phyloP scores from a whole-genome alignment of 2,888 invertebrate genomes.

The Atrina japonica region DNA sequence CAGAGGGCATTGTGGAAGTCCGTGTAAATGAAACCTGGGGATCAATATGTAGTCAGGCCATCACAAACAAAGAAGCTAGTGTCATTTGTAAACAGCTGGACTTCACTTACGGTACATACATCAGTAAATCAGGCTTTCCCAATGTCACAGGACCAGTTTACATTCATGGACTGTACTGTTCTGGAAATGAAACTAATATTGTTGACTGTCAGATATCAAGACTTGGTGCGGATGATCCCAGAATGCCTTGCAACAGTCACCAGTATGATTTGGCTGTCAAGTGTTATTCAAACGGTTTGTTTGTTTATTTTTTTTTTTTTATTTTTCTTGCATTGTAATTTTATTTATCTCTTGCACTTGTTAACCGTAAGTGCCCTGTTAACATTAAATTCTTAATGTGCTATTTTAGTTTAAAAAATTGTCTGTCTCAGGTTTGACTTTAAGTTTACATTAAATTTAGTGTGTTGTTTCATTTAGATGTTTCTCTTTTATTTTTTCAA shows the following conservation, averaged over 20 bases:
- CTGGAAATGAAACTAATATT: slow-evolving; percentile 58
- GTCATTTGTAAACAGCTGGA: slow-evolving; percentile 68
- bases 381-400: too few species aligned
- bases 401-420: too few species aligned
- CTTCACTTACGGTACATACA: slow-evolving; percentile 61
- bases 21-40: slow-evolving; percentile 88
- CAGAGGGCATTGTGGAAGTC: slow-evolving; percentile 86
- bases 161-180: slow-evolving; percentile 81
- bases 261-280: slow-evolving; percentile 59
- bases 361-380: too few species aligned
- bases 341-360: too few species aligned
- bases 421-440: too few species aligned
- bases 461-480: too few species aligned
- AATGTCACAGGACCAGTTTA: slow-evolving; percentile 65
- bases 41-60: slow-evolving; percentile 85
- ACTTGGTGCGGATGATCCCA: slow-evolving; percentile 45
- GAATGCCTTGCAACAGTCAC: slow-evolving; percentile 47
- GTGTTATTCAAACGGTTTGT: slow-evolving; percentile 64
- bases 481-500: too few species aligned
- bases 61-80: slow-evolving; percentile 59
- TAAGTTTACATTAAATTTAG: too few species aligned
- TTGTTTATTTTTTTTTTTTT: too few species aligned
- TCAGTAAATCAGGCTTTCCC: slow-evolving; percentile 37
- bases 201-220: slow-evolving; percentile 59
- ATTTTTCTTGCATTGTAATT: too few species aligned